Base-by-base conservation (phyloP, 2,113 vertebrate species). In the Prunella fulvescens region DNA sequence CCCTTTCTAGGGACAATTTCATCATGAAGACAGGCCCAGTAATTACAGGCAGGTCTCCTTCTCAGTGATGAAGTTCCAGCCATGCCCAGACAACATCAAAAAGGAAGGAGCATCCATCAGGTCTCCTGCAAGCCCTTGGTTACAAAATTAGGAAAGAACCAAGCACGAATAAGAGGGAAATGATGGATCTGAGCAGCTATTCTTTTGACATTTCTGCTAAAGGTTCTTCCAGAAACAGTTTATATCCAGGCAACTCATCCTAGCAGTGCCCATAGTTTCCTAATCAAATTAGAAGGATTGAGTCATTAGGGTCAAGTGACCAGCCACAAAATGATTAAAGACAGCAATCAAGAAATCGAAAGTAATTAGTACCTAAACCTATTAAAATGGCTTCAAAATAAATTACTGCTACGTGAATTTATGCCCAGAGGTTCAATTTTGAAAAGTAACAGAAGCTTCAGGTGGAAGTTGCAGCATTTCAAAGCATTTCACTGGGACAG, bases 261-360 rank as follows among this genome's bases (percentile, higher is more conserved):
- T 78, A 82, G 77, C 76, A 92, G 18, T 62, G 62, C 73, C 48
- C 22, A 72, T 51, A 69, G 90, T 29, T 82, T 42, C 88, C 76
- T 90, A 97, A 96, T 95, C 78, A 85, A 93, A 95, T 97, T 74
- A 96, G 89, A 97, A 95, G 92, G 91, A 95, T 47, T 77, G 76
- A 97, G 91, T 97, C 95, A 96, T 92, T 92, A 92, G 24, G 79
- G 73, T 97, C 89, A 97, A 90, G 66, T 96, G 88, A 92, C 87
- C 91, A 92, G 74, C 42, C 50, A 94, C 88, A 88, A 61, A 61
- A 87, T 90, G 71, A 97, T 97, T 97, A 96, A 95, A 96, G 97
- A 91, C 83, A 53, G 45, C 92, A 95, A 97, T 96, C 62, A 80
- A 93, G 65, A 94, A 67, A 97, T 95, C 74, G 22, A 96, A 97